Conservation (phyloP, 2,797 vertebrate species). For the Rhinichthys osculus region DNA sequence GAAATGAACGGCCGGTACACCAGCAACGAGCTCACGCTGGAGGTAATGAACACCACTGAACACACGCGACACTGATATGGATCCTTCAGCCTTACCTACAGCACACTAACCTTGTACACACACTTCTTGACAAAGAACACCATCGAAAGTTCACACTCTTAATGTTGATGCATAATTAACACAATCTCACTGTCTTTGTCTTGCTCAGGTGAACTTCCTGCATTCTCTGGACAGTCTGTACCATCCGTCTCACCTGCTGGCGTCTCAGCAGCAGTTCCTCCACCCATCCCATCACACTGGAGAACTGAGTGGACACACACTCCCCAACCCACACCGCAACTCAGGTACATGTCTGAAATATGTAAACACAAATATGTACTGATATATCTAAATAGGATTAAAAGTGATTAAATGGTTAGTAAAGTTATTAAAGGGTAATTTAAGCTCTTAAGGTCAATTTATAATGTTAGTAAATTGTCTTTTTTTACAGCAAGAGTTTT, state of each 20-base stretch:
- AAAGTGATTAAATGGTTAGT: not conserved
- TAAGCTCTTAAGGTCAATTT: not conserved
- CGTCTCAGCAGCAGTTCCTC: slow-evolving; percentile 95
- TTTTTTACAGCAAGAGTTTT: not conserved
- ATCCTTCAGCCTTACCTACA: not conserved
- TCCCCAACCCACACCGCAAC: slow-evolving; percentile 90
- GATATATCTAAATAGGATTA: not conserved
- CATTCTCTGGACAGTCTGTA: slow-evolving; percentile 81
- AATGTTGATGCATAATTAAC: not conserved
- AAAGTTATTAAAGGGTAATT: not conserved
- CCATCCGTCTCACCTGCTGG: slow-evolving; percentile 93
- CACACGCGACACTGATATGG: not conserved
- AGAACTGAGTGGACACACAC: slow-evolving; percentile 93
- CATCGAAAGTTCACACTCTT: not conserved
- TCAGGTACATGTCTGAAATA: slow-evolving; percentile 79
- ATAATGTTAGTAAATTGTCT: not conserved
- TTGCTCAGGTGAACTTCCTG: slow-evolving; percentile 79
- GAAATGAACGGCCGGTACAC: slow-evolving; percentile 99
- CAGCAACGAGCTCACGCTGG: slow-evolving; percentile 95
- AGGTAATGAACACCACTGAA: slow-evolving; percentile 75
- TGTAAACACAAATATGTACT: not conserved
- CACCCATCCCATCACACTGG: slow-evolving; percentile 90
- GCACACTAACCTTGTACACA: not conserved
- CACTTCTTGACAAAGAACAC: not conserved
- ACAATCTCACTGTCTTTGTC: slow-evolving; percentile 12